Conservation (phyloP, 2,888 invertebrate species). For the Latrodectus hesperus region DNA sequence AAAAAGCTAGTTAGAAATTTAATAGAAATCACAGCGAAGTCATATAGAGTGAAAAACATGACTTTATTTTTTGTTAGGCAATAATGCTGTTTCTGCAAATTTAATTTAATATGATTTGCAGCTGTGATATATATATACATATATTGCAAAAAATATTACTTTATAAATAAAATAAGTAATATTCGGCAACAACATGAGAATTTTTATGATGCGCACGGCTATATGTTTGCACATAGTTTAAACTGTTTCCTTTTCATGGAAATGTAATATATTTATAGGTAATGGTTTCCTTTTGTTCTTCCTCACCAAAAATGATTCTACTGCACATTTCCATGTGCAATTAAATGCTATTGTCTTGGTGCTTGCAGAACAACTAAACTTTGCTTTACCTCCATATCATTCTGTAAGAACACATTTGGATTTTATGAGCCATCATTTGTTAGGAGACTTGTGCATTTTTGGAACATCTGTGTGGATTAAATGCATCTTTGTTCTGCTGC, state of each 20-base stretch:
- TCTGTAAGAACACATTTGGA: conserved; percentile 60
- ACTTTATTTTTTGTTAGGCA: background rate
- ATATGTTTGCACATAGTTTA: conserved; percentile 64
- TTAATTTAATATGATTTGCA: conserved; percentile 49
- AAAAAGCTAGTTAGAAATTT: too few species aligned
- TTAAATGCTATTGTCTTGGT: conserved; percentile 68
- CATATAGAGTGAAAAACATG: background rate
- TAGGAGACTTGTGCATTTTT: conserved; percentile 46
- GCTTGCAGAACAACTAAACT: conserved; percentile 68
- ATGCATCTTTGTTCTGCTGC: conserved; percentile 43
- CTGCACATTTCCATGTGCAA: conserved; percentile 58
- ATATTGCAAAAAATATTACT: conserved; percentile 42
- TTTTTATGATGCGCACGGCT: conserved; percentile 57
- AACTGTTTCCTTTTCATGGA: conserved; percentile 30
- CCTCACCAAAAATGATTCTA: conserved; percentile 53
- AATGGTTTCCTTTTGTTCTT: conserved; percentile 24
- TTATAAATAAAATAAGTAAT: conserved; percentile 36
- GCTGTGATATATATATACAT: conserved; percentile 46
- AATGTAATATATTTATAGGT: conserved; percentile 43
- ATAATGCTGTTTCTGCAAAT: conserved; percentile 17
- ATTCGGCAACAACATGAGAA: conserved; percentile 28
- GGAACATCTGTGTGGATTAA: conserved; percentile 33
- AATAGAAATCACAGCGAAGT: too few species aligned
- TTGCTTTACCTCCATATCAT: conserved; percentile 69
- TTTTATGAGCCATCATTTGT: conserved; percentile 67